Base-by-base conservation (phyloP, 2,888 invertebrate species). In the Watsonalla binaria region DNA sequence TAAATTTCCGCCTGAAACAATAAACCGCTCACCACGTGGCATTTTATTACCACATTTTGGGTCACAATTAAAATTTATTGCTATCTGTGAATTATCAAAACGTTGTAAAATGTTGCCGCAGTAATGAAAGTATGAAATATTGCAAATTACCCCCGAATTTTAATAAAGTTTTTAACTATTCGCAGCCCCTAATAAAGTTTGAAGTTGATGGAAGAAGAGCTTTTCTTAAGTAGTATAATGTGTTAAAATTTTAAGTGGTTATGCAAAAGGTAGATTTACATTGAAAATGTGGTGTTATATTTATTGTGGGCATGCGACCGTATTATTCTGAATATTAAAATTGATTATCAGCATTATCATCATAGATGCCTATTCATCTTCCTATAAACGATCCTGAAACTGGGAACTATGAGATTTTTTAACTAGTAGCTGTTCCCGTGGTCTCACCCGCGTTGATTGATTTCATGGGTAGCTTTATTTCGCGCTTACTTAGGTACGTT, bases 11-110 rank as follows among this genome's bases (percentile, higher is more conserved):
- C 74, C 74, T 72, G 60, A 62, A 65, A 72, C 72, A 71, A 72
- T 80, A 82, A 82, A 78, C 65, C 60, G 62, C 73, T 68, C 72
- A 76, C 77, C 81, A 80, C 78, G 80, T 78, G 82, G 70, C 72
- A 61, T 70, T 81, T 82, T 80, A 81, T 76, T 77, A 63, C 77
- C 67, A 66, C 67, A 74, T 77, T 80, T 78, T 69, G 60, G 68
- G 68, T 64, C 69, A 72, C 78, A 71, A 82, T 82, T 65, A 73
- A 65, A 79, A 82, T 80, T 83, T 82, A 82, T 77, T 57, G 70
- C 61, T 61, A 63, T 71, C 72, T 74, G 69, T 63, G 64, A 73
- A 72, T 72, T 75, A 71, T 72, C 70, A 68, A 72, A 70, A 65
- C 64, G 60, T 58, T 61, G 45, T 50, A 51, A 54, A 47, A 50